Conservation (phyloP, 2,888 invertebrate genomes). For the Chalcis sispes region DNA sequence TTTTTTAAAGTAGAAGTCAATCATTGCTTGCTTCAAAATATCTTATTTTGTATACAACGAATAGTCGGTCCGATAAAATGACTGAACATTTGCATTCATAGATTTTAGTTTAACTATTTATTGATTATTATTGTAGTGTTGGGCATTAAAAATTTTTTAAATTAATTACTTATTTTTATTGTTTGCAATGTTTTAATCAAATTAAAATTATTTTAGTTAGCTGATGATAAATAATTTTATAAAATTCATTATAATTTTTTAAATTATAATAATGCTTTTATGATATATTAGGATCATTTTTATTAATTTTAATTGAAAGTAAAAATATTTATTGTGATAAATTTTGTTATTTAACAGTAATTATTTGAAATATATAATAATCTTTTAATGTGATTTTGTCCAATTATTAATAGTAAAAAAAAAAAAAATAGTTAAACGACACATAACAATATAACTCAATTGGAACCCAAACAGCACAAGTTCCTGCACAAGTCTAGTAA, state of each 20-base stretch:
- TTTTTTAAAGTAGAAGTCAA: slow-evolving; percentile 43
- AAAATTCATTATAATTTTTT: too few relatives aligned
- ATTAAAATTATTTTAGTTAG: slow-evolving; percentile 10
- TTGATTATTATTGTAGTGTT: slow-evolving; percentile 24
- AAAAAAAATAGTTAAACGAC: slow-evolving; percentile 15
- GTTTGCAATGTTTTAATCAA: slow-evolving; percentile 32
- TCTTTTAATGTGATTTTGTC: slow-evolving; percentile 17
- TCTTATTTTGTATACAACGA: slow-evolving; percentile 44
- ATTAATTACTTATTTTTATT: slow-evolving; percentile 7
- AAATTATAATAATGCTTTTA: background rate
- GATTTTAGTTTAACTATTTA: slow-evolving; percentile 18
- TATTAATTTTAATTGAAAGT: slow-evolving; percentile 3
- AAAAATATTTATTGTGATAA: slow-evolving; percentile 34
- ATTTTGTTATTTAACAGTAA: slow-evolving; percentile 29
- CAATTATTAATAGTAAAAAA: slow-evolving; percentile 5
- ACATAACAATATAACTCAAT: slow-evolving; percentile 29
- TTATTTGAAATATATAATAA: background rate
- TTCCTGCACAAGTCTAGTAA: slow-evolving; percentile 52
- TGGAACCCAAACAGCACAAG: slow-evolving; percentile 51
- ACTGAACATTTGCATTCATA: slow-evolving; percentile 46
- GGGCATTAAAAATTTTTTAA: slow-evolving; percentile 25
- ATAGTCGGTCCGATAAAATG: slow-evolving; percentile 37
- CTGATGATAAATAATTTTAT: background rate
- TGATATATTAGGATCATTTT: background rate
- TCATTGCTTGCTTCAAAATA: slow-evolving; percentile 17